A percentile compares a stretch with the other conserved stretches of the same genome.
Conservation (phyloP, 2,113 vertebrate genomes). For the Microcebus murinus region DNA sequence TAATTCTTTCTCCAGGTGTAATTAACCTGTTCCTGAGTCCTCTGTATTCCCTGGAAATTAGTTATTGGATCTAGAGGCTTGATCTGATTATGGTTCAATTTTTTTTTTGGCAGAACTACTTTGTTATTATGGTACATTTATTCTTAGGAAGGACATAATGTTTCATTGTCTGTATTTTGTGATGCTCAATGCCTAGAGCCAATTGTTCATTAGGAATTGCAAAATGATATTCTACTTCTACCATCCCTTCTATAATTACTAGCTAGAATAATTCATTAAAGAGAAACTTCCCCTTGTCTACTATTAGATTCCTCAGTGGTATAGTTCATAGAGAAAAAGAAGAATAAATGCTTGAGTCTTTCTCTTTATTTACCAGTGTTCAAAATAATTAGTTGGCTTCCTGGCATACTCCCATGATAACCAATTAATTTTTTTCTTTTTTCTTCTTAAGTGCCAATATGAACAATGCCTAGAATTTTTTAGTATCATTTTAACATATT, state of each 20-base stretch:
- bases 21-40: slow-evolving; percentile 14
- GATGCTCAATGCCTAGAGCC: neutral
- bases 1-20: neutral
- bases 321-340: neutral
- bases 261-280: slow-evolving; percentile 13
- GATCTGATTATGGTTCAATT: neutral
- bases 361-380: slow-evolving; percentile 41
- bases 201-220: neutral
- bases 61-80: neutral
- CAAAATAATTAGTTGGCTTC: neutral
- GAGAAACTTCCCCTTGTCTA: neutral
- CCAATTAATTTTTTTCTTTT: neutral
- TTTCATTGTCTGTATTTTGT: neutral
- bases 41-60: neutral
- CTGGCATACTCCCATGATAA: neutral
- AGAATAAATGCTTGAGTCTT: slow-evolving; percentile 26
- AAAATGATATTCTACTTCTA: slow-evolving; percentile 1
- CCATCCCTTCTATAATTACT: neutral
- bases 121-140: neutral
- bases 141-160: neutral
- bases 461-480: neutral
- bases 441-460: neutral
- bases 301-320: neutral
- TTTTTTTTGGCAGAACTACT: neutral
- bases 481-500: neutral